Percentiles rank a stretch among this genome's conserved stretches.
Evolutionary conservation across 2,113 vertebrate genomes (phyloP).

Genomic region (Sphyrna mokarran): DNA sequence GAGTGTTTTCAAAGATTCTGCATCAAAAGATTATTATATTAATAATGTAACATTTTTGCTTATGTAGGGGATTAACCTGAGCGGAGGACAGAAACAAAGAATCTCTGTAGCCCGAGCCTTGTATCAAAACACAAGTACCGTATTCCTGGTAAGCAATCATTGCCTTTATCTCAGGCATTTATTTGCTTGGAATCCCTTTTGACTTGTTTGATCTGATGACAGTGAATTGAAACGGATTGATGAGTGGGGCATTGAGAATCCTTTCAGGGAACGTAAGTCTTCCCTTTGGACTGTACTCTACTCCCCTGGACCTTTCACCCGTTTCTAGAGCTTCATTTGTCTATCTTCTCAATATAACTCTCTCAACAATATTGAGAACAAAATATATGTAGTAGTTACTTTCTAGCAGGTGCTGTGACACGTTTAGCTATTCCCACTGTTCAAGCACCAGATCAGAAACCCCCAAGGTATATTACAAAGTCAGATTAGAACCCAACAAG

Average conservation of each 20-base stretch:
- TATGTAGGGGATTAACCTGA: constrained; percentile 89
- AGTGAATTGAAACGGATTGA: background rate
- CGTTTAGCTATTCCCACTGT: background rate
- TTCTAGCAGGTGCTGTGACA: background rate
- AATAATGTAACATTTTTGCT: constrained; percentile 35
- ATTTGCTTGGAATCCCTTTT: background rate
- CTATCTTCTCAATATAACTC: background rate
- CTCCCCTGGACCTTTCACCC: background rate
- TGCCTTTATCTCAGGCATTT: background rate
- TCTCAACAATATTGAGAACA: background rate
- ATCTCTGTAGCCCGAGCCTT: constrained; percentile 93
- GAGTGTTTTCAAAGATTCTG: background rate
- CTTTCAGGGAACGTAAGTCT: background rate
- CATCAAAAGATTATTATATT: background rate
- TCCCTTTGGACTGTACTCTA: background rate
- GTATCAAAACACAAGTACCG: constrained; percentile 95
- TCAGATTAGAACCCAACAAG: too few relatives aligned
- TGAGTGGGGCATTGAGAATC: background rate
- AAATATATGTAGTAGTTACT: background rate
- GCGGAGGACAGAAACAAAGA: constrained; percentile 89
- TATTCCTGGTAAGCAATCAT: constrained; percentile 79
- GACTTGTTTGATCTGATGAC: background rate
- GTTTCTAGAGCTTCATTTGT: background rate
- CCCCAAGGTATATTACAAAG: too few relatives aligned
- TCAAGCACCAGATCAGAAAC: too few relatives aligned